Percentiles rank a stretch among this genome's conserved stretches.
These are phyloP conservation scores for Epiblema foenella DNA, from an alignment of 2,888 invertebrate genomes.

Conservation along the genomic window DNA sequence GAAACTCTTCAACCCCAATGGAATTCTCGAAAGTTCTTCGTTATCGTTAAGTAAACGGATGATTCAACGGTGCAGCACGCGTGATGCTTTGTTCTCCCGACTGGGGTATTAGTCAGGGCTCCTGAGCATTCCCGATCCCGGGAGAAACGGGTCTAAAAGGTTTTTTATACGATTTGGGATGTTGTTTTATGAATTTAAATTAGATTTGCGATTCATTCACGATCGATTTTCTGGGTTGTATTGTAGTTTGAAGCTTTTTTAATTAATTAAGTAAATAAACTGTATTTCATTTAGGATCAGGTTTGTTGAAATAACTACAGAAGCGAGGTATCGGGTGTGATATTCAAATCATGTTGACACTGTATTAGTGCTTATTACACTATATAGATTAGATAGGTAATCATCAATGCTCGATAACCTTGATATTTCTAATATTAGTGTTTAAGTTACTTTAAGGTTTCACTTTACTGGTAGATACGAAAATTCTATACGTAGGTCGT, in stretches of 20 bases:
- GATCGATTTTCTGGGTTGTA: background rate
- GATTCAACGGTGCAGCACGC: slow-evolving; percentile 56
- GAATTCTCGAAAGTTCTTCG: slow-evolving; percentile 15
- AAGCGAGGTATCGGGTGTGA: background rate
- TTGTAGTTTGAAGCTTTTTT: background rate
- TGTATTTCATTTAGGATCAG: background rate
- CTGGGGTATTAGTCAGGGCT: slow-evolving; percentile 56
- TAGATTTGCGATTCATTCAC: background rate
- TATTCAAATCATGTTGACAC: background rate
- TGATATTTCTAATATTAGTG: no score
- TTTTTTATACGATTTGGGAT: slow-evolving; percentile 21
- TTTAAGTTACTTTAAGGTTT: background rate
- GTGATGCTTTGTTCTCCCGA: slow-evolving; percentile 52
- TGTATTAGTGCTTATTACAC: no score
- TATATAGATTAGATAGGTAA: background rate
- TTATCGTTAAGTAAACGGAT: slow-evolving; percentile 41
- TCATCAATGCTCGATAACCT: background rate
- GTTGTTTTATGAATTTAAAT: slow-evolving; percentile 16
- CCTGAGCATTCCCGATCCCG: slow-evolving; percentile 61
- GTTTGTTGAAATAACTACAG: background rate
- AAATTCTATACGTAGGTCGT: no score
- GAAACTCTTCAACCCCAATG: slow-evolving; percentile 20
- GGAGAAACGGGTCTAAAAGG: background rate
- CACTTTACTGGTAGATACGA: background rate
- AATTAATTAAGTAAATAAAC: background rate